Conservation (phyloP, 2,113 vertebrate species). For the Oceanites oceanicus region DNA sequence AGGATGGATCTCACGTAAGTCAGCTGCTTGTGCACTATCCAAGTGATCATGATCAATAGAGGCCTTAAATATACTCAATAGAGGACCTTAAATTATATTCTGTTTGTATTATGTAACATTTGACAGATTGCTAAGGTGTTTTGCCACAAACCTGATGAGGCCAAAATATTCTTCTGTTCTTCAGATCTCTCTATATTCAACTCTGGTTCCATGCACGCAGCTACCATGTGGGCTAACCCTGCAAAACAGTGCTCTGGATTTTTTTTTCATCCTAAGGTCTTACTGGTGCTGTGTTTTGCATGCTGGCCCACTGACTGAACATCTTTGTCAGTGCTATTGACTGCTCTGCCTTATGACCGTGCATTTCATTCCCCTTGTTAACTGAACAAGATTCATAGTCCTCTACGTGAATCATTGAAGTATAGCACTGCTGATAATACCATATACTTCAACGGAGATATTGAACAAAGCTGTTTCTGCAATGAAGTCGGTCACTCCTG, state of each 20-base stretch:
- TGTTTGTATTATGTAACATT: not conserved
- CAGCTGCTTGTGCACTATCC: not conserved
- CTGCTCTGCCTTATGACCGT: not conserved
- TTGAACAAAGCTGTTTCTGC: not conserved
- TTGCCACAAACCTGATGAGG: not conserved
- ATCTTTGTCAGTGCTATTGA: not conserved
- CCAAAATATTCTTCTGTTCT: not conserved
- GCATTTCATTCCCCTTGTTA: not conserved
- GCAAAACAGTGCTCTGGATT: not conserved
- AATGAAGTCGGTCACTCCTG: not conserved
- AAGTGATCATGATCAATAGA: not conserved
- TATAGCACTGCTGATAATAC: not conserved
- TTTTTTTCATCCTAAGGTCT: not conserved
- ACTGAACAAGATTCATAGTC: not conserved
- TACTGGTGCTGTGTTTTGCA: not conserved
- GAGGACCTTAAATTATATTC: not conserved
- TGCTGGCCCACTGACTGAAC: not conserved
- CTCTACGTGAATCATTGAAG: not conserved
- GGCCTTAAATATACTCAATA: not conserved
- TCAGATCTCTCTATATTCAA: not conserved
- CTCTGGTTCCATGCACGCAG: not conserved
- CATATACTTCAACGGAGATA: not conserved
- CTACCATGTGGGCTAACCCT: not conserved
- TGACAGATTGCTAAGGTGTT: not conserved
- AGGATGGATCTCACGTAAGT: not conserved